Evolutionary conservation across 2,888 invertebrate genomes (phyloP).

Genomic region (Melanophora roralis): DNA sequence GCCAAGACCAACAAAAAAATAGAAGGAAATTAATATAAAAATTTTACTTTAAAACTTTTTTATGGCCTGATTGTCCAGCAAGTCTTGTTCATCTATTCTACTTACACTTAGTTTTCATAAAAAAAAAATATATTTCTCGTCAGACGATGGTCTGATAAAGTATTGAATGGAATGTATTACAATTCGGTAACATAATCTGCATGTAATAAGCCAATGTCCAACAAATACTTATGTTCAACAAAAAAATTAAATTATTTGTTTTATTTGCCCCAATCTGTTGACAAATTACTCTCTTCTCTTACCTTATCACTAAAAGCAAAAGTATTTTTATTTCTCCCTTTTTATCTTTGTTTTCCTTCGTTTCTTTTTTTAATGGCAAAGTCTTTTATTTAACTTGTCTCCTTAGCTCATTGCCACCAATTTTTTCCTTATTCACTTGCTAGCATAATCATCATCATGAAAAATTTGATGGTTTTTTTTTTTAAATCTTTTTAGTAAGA

Average conservation of each 20-base stretch:
- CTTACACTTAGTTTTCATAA: neutral
- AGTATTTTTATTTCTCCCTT: neutral
- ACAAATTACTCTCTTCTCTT: neutral
- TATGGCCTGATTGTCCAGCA: neutral
- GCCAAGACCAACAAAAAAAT: neutral
- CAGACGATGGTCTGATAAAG: slow-evolving; percentile 31
- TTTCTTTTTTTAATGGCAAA: slow-evolving; percentile 10
- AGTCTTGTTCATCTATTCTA: neutral
- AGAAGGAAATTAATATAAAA: neutral
- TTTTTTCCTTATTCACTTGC: slow-evolving; percentile 1
- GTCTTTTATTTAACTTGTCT: slow-evolving; percentile 49
- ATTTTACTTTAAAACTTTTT: neutral
- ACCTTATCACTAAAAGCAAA: neutral
- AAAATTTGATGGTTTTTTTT: no score
- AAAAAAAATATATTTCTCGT: neutral
- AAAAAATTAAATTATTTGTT: slow-evolving; percentile 28
- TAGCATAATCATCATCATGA: slow-evolving; percentile 21
- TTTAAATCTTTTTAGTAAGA: neutral
- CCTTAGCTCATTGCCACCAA: slow-evolving; percentile 43
- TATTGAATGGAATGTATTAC: slow-evolving; percentile 56
- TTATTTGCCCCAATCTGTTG: neutral
- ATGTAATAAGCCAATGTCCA: slow-evolving; percentile 61
- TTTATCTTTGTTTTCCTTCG: neutral
- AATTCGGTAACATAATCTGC: slow-evolving; percentile 58
- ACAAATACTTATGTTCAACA: slow-evolving; percentile 50